Percentiles rank a stretch among this genome's conserved stretches.
Evolutionary conservation across 2,113 vertebrate species (phyloP).

Genomic region (Zosterops pallidus): DNA sequence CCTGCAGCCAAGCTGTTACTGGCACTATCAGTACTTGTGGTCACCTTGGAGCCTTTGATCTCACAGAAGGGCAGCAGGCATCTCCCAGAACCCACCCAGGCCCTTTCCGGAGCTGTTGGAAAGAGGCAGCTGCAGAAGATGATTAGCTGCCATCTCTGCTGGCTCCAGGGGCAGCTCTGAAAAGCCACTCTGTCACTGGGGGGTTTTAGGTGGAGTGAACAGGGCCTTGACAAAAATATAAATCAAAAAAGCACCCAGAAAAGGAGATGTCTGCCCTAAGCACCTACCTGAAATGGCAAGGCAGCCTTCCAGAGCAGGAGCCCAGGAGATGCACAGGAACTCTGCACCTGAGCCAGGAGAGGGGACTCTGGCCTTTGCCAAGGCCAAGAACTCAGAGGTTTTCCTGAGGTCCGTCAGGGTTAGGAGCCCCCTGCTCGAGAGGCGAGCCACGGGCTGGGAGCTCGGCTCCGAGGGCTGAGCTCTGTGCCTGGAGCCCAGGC

Average conservation of each 20-base stretch:
- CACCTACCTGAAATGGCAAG: constrained; percentile 83
- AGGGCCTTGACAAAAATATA: not conserved
- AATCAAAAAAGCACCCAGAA: not conserved
- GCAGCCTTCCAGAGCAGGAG: constrained; percentile 76
- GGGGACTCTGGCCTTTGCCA: constrained; percentile 62
- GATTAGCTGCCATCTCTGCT: fast-evolving
- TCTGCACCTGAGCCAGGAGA: not conserved
- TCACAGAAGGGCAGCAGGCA: not conserved
- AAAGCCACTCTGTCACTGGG: too few species aligned
- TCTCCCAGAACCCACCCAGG: not conserved
- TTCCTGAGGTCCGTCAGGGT: constrained; percentile 77
- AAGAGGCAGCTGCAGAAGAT: not conserved
- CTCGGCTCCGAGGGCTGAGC: not conserved
- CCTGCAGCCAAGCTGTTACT: not conserved
- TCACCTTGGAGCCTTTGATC: not conserved
- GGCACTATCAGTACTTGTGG: not conserved
- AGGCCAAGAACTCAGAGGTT: constrained; percentile 25
- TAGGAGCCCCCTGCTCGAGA: constrained; percentile 74
- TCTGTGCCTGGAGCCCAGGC: constrained; percentile 20
- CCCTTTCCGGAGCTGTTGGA: fast-evolving
- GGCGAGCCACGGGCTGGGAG: constrained; percentile 60
- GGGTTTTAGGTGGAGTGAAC: not conserved
- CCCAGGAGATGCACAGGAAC: constrained; percentile 79
- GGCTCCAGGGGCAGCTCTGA: not conserved
- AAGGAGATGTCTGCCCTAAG: not conserved